Evolutionary conservation across 2,797 vertebrate species (phyloP), one percentile per base, ranked within the genome.

Genomic region (Siniperca scherzeri): DNA sequence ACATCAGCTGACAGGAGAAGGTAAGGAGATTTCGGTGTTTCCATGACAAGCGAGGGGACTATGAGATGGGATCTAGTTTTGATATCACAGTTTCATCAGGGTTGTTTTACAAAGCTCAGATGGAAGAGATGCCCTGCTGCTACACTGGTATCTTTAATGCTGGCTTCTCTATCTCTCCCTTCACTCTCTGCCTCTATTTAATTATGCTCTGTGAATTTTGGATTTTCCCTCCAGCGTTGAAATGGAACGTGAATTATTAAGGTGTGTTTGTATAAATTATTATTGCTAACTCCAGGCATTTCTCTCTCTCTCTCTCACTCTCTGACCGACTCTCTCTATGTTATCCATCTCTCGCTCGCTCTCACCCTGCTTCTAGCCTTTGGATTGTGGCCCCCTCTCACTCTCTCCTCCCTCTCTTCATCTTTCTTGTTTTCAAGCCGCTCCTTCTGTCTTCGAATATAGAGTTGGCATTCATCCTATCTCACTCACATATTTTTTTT

Each of bases 211-310:
- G 96, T 96, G 96, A 96, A 96, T 96, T 96, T 96, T 94, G 95
- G 94, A 95, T 96, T 94, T 96, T 96, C 96, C 94, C 95, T 96
- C 95, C 95, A 96, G 96, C 96, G 96, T 96, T 95, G 96, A 96
- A 96, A 96, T 96, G 91, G 94, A 96, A 96, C 85, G 93, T 96
- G 96, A 96, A 96, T 96, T 96, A 96, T 96, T 96, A 95, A 96
- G 96, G 96, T 96, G 96, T 96, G 96, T 96, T 96, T 96, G 96
- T 96, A 96, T 96, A 96, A 96, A 96, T 96, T 96, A 96, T 96
- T 96, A 96, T 96, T 96, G 92, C 96, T 96, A 96, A 96, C 96
- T 96, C 95, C 95, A 93, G 96, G 96, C 96, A 96, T 90, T 96
- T 96, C 94, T 96, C 93, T 90, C 87, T 78, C 87, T 78, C 82